Base-by-base conservation (phyloP, 2,888 invertebrate genomes). In the Sialis fuliginosa region DNA sequence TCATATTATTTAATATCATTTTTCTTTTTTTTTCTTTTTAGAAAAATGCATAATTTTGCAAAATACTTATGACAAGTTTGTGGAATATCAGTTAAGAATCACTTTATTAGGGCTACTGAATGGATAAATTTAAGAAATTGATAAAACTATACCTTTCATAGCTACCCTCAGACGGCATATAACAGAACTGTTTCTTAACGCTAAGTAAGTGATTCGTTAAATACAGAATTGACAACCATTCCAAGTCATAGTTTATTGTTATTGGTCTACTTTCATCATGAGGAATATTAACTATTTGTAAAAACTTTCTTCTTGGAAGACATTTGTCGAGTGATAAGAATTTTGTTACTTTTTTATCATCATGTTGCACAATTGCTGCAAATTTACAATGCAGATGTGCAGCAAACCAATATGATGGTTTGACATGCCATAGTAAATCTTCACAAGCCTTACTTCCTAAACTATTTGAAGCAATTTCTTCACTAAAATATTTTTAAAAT, bases 331-430 rank as follows among this genome's bases (percentile, higher is more conserved):
- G 66, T 0, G 95, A 90, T 53, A 97, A 66, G 65, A 97, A 97
- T 60, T 83, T 89, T 0, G 95, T 89, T 63, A 33, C 52, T 59
- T 9, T 57, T 46, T 56, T 44, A 39, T 66, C 62, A 10, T 66
- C 66, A 62, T 95, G 92, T 34, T 77, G 74, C 5, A 97, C 78
- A 3, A 90, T 54, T 0, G 96, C 97, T 8, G 87, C 79, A 69
- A 95, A 98, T 67, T 92, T 89, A 55, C 89, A 89, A 66, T 99
- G 98, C 52, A 99, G 70, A 72, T 99, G 98, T 33, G 95, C 98
- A 6, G 95, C 72, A 68, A 98, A 98, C 96, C 97, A 98, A 66
- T 87, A 89, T 0, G 72, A 69, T 6, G 98, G 98, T 60, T 87
- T 78, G 46, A 97, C 62, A 35, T 70, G 63, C 48, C 78, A 69